Evolutionary conservation across 2,888 invertebrate genomes (phyloP).

Genomic region (Uropetala carovei): DNA sequence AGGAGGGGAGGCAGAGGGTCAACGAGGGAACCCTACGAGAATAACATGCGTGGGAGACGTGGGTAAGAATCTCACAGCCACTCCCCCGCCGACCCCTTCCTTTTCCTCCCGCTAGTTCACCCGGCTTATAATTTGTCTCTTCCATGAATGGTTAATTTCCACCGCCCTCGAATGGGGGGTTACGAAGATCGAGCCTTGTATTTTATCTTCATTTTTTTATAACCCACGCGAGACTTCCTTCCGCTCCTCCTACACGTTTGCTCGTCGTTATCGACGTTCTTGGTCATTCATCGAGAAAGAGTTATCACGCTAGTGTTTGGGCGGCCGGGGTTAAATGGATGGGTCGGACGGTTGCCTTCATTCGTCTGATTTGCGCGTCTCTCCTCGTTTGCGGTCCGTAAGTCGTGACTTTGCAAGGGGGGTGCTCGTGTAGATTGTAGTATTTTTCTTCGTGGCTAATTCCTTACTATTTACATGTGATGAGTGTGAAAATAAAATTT

Average conservation of each 20-base stretch:
- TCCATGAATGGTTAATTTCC: conserved; percentile 43
- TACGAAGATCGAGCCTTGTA: background rate
- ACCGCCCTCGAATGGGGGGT: background rate
- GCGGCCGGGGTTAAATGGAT: conserved; percentile 30
- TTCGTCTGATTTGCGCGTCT: background rate
- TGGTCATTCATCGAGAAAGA: background rate
- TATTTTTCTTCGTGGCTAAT: too few species aligned
- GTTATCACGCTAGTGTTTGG: conserved; percentile 41
- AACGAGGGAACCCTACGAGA: too few species aligned
- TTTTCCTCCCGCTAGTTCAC: background rate
- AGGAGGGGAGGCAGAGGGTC: too few species aligned
- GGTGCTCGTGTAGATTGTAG: too few species aligned
- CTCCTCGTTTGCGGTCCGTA: background rate
- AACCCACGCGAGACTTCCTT: background rate
- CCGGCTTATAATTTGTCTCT: conserved; percentile 37
- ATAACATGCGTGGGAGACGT: too few species aligned
- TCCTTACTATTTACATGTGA: too few species aligned
- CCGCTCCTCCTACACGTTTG: background rate
- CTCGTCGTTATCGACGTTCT: background rate
- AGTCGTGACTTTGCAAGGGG: too few species aligned
- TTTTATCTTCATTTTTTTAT: background rate
- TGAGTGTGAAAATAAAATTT: too few species aligned
- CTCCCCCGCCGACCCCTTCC: background rate
- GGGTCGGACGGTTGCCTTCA: background rate
- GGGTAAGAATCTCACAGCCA: too few species aligned